A percentile compares a stretch with the other conserved stretches of the same genome.
Evolutionary conservation across 2,888 invertebrate genomes (phyloP).

Genomic region (Pterostichus niger): DNA sequence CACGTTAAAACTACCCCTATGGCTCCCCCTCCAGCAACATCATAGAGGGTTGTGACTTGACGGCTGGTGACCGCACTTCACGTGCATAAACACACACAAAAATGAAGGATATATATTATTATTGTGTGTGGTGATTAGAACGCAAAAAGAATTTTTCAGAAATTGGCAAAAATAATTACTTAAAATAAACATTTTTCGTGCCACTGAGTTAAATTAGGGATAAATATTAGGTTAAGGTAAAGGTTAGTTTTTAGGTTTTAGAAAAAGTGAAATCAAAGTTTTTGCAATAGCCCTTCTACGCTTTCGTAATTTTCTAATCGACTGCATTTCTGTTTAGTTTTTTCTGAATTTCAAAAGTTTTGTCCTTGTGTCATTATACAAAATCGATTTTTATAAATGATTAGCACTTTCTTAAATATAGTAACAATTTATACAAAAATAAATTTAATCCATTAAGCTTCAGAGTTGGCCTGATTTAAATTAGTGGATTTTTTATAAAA

Average conservation of each 20-base stretch:
- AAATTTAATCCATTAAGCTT: constrained; percentile 12
- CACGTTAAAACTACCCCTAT: too few relatives aligned
- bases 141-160: too few relatives aligned
- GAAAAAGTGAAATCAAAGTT: constrained; percentile 43
- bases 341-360: constrained; percentile 42
- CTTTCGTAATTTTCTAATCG: constrained; percentile 53
- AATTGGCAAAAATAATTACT: too few relatives aligned
- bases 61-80: too few relatives aligned
- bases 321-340: constrained; percentile 18
- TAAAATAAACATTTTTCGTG: too few relatives aligned
- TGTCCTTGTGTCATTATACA: constrained; percentile 51
- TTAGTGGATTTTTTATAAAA: too few relatives aligned
- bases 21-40: too few relatives aligned
- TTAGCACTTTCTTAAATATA: constrained; percentile 50
- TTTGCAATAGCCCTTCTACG: constrained; percentile 43
- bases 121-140: too few relatives aligned
- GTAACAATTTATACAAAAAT: constrained; percentile 36
- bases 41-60: too few relatives aligned
- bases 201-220: constrained; percentile 25
- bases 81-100: too few relatives aligned
- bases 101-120: too few relatives aligned
- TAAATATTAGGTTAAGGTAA: constrained; percentile 43
- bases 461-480: too few relatives aligned
- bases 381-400: constrained; percentile 50
- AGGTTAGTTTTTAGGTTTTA: constrained; percentile 11